phyloP scores from a whole-genome alignment of 2,113 vertebrate genomes.

The Diadophis punctatus region DNA sequence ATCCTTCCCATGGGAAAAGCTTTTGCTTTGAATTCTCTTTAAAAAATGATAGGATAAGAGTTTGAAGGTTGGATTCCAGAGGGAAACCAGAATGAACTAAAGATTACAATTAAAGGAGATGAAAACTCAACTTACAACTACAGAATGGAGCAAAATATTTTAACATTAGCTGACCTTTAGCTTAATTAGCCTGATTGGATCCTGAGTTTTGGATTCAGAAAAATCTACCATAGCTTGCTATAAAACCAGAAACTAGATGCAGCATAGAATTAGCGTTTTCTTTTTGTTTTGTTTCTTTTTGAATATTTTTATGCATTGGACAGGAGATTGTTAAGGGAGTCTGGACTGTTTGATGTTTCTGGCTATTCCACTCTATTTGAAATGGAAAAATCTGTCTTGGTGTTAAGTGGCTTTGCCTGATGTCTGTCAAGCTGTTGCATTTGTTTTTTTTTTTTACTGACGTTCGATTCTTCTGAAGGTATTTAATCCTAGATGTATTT shows the following conservation, averaged over 20 bases:
- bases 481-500: background rate
- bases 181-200: background rate
- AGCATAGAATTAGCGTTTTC: background rate
- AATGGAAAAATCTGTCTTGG: background rate
- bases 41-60: background rate
- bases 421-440: background rate
- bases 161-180: background rate
- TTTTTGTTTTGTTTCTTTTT: background rate
- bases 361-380: background rate
- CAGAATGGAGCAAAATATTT: background rate
- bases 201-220: background rate
- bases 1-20: background rate
- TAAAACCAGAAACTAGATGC: background rate
- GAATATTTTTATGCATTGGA: background rate
- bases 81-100: background rate
- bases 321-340: background rate
- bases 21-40: background rate
- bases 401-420: conserved; percentile 3
- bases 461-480: background rate
- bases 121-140: background rate
- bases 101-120: background rate
- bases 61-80: background rate
- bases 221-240: background rate
- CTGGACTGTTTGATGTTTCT: background rate
- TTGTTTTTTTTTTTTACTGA: background rate